phyloP scores from a whole-genome alignment of 2,888 invertebrate genomes.

The Synergus japonicus region DNA sequence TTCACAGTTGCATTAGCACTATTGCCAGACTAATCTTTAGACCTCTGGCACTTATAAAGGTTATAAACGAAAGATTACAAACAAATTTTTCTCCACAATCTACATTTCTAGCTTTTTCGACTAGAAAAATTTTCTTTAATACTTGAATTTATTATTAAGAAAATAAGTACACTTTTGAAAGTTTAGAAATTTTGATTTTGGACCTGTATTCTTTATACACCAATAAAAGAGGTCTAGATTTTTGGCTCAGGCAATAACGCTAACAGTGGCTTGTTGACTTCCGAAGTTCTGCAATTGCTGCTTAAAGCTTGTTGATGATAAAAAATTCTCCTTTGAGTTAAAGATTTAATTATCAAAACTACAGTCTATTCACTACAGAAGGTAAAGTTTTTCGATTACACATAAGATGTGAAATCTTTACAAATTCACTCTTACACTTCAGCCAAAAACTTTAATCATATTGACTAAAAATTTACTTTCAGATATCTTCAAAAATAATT shows the following conservation, averaged over 20 bases:
- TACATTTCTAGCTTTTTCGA: too few relatives aligned
- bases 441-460: background rate
- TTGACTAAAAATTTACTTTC: background rate
- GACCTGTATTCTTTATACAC: background rate
- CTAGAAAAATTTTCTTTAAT: too few relatives aligned
- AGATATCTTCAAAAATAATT: background rate
- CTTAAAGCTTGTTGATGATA: conserved; percentile 14
- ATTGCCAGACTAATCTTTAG: background rate
- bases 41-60: background rate
- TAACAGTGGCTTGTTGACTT: conserved; percentile 29
- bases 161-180: background rate
- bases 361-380: background rate
- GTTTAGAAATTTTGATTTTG: background rate
- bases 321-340: background rate
- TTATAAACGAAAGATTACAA: background rate
- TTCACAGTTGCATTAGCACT: conserved; percentile 8
- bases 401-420: background rate
- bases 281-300: conserved; percentile 16
- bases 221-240: background rate
- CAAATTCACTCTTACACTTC: background rate
- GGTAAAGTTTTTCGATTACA: too few relatives aligned
- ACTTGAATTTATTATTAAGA: background rate
- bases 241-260: background rate
- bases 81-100: background rate
- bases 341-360: background rate